These are phyloP conservation scores for Xestobium rufovillosum DNA, from an alignment of 2,888 invertebrate genomes.

Conservation along the genomic window DNA sequence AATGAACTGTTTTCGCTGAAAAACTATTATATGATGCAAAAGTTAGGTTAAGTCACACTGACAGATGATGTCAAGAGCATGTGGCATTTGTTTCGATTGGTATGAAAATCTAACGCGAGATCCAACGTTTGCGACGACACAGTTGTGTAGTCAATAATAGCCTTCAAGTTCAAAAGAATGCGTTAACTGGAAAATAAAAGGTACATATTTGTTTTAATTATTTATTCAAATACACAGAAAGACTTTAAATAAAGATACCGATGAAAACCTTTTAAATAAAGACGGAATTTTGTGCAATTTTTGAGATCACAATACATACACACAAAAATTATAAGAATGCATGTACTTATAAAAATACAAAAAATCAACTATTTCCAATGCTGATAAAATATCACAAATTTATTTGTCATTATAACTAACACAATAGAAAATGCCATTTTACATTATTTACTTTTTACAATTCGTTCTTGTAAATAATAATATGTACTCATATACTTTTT, in stretches of 20 bases:
- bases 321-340: constrained; percentile 19
- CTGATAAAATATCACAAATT: constrained; percentile 28
- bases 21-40: no score
- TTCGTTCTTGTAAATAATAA: constrained; percentile 12
- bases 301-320: constrained; percentile 22
- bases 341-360: constrained; percentile 17
- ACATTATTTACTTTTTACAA: constrained; percentile 12
- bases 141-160: no score
- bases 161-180: no score
- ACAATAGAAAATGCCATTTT: constrained; percentile 12
- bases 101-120: no score
- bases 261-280: constrained; percentile 17
- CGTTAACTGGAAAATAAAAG: no score
- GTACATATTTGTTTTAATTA: constrained; percentile 28
- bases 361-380: constrained; percentile 20
- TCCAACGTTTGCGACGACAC: no score
- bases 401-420: constrained; percentile 16
- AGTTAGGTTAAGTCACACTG: no score
- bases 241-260: constrained; percentile 32
- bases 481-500: no score
- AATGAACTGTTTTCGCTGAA: no score
- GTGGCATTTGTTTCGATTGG: no score
- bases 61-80: no score
- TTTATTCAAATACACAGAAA: constrained; percentile 42
- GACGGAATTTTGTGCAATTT: constrained; percentile 24